These are phyloP conservation scores for Whitmania pigra DNA, from an alignment of 1,140 invertebrate species.

Conservation along the genomic window DNA sequence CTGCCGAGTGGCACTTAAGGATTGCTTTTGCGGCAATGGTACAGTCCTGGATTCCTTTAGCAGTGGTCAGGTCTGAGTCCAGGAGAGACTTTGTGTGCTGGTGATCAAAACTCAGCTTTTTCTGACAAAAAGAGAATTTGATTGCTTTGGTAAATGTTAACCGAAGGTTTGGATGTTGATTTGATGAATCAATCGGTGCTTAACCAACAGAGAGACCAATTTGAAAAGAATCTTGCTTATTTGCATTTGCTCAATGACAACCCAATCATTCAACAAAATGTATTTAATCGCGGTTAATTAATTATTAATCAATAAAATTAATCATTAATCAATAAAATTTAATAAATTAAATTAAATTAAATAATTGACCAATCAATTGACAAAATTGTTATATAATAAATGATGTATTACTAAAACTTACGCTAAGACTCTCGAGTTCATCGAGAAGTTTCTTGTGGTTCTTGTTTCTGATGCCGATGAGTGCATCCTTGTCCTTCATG, in stretches of 20 bases:
- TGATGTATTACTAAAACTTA: conserved; percentile 42
- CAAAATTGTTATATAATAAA: background rate
- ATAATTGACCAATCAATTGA: too few species aligned
- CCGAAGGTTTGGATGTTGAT: too few species aligned
- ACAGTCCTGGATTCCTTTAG: conserved; percentile 61
- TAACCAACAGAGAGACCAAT: background rate
- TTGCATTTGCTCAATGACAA: too few species aligned
- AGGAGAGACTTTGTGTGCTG: conserved; percentile 57
- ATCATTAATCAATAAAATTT: too few species aligned
- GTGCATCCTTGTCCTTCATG: conserved; percentile 79
- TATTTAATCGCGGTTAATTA: too few species aligned
- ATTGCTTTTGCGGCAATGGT: conserved; percentile 65
- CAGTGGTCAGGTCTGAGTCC: conserved; percentile 60
- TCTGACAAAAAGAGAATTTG: conserved; percentile 34
- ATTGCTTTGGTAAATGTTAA: background rate
- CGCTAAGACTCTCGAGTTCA: conserved; percentile 67
- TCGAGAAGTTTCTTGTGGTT: conserved; percentile 67
- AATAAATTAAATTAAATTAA: too few species aligned
- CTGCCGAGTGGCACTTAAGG: conserved; percentile 60
- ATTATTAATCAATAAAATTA: too few species aligned
- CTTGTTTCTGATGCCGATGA: conserved; percentile 69
- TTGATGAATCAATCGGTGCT: background rate
- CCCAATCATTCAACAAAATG: too few species aligned
- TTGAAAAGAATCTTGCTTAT: background rate
- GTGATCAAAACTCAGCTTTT: conserved; percentile 59